phyloP scores from a whole-genome alignment of 2,888 invertebrate species.

The Chelonus formosanus region DNA sequence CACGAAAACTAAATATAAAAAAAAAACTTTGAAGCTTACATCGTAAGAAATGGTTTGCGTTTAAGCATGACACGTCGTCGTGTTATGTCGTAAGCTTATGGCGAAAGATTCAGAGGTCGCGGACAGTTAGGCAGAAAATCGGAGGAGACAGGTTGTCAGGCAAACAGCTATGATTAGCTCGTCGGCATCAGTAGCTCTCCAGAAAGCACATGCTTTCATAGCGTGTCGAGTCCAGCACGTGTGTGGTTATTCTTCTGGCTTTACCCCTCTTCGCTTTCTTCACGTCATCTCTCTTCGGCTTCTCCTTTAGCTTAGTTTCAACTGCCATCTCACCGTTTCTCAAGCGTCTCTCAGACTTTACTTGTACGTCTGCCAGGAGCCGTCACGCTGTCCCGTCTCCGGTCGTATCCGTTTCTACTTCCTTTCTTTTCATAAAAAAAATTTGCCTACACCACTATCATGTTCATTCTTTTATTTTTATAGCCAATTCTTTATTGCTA shows the following conservation, averaged over 20 bases:
- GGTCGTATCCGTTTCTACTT: conserved; percentile 47
- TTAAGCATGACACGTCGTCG: conserved; percentile 19
- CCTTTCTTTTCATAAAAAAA: conserved; percentile 26
- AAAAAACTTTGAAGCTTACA: conserved; percentile 13
- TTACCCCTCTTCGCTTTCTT: conserved; percentile 34
- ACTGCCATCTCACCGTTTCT: conserved; percentile 31
- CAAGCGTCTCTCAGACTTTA: conserved; percentile 39
- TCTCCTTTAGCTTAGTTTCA: conserved; percentile 30
- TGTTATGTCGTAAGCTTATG: conserved; percentile 22
- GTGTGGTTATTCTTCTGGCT: conserved; percentile 35
- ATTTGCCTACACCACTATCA: conserved; percentile 19
- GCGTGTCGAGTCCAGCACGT: conserved; percentile 52
- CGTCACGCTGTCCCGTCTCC: conserved; percentile 64
- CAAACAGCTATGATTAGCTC: conserved; percentile 62
- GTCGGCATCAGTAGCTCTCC: conserved; percentile 42
- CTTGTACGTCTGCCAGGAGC: conserved; percentile 62
- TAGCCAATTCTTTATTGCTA: not conserved
- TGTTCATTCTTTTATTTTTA: conserved; percentile 13
- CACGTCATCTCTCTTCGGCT: conserved; percentile 26
- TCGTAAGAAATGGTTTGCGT: conserved; percentile 15
- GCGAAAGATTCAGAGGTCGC: conserved; percentile 36
- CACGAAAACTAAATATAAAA: not conserved
- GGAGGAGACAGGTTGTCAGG: conserved; percentile 65
- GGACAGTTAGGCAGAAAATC: conserved; percentile 60
- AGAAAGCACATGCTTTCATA: conserved; percentile 33